Conservation (phyloP, 2,113 vertebrate genomes). For the Xyliphius kryptos region DNA sequence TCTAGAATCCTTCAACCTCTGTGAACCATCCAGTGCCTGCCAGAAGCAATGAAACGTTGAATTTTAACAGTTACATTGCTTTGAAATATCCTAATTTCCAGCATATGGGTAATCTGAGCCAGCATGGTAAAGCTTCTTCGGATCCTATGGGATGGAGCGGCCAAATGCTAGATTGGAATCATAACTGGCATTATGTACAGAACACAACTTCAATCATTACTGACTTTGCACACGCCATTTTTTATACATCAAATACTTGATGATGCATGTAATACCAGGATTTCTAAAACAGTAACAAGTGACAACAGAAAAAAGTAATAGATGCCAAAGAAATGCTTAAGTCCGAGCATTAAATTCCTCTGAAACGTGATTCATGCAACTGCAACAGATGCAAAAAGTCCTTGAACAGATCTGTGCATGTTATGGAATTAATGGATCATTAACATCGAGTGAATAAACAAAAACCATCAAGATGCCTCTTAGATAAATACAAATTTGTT, state of each 20-base stretch:
- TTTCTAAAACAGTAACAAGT: not conserved
- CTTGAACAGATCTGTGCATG: no score
- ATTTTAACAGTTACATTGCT: slow-evolving; percentile 21
- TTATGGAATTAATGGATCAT: slow-evolving; percentile 25
- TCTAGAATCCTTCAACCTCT: slow-evolving; percentile 2
- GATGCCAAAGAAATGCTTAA: no score
- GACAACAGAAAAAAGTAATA: not conserved
- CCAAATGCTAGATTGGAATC: slow-evolving; percentile 19
- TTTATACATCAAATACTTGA: no score
- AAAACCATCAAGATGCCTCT: slow-evolving; percentile 27
- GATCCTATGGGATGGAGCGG: slow-evolving; percentile 24
- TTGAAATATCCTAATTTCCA: slow-evolving; percentile 26
- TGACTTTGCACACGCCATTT: slow-evolving; percentile 1
- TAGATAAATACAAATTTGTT: slow-evolving; percentile 41
- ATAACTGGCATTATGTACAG: slow-evolving; percentile 18
- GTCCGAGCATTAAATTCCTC: no score
- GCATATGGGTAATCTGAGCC: slow-evolving; percentile 37
- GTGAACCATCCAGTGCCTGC: slow-evolving; percentile 23
- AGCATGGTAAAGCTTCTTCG: slow-evolving; percentile 11
- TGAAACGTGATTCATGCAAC: no score
- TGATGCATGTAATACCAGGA: no score
- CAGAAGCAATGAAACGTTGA: slow-evolving; percentile 30
- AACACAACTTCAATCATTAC: slow-evolving; percentile 6
- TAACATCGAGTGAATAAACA: slow-evolving; percentile 31
- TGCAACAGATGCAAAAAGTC: no score